A percentile compares a stretch with the other conserved stretches of the same genome.
Conservation (phyloP, 2,113 vertebrate genomes). For the Spea multiplicata region DNA sequence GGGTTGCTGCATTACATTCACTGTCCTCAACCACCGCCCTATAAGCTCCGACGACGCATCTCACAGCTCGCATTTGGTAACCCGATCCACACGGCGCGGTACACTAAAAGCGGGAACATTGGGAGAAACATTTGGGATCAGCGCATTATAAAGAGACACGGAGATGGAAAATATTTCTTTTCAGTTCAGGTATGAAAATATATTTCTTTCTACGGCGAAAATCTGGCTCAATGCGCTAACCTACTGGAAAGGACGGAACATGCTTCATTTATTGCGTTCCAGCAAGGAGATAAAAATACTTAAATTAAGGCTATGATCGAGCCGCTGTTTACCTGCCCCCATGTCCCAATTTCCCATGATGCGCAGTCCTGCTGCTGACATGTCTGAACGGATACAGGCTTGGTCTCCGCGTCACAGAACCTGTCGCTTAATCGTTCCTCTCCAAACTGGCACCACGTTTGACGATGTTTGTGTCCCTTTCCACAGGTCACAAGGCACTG, state of each 20-base stretch:
- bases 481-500: constrained; percentile 97
- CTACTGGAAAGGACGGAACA: constrained; percentile 61
- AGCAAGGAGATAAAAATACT: constrained; percentile 52
- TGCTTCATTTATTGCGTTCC: constrained; percentile 73
- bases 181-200: background rate
- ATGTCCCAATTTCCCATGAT: constrained; percentile 93
- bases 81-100: constrained; percentile 89
- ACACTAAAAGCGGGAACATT: constrained; percentile 70
- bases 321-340: constrained; percentile 82
- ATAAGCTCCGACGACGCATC: constrained; percentile 85
- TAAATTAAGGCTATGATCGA: background rate
- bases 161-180: too few relatives aligned
- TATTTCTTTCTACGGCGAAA: constrained; percentile 52
- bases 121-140: too few relatives aligned
- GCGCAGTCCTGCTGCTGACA: constrained; percentile 96
- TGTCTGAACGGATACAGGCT: constrained; percentile 80
- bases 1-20: constrained; percentile 88
- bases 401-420: constrained; percentile 76
- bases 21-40: constrained; percentile 84
- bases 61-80: constrained; percentile 92
- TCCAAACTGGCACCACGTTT: constrained; percentile 94
- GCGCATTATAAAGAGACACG: too few relatives aligned
- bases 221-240: constrained; percentile 72
- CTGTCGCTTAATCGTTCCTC: constrained; percentile 83
- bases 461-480: constrained; percentile 91